Base-by-base conservation (phyloP, 2,797 vertebrate genomes). In the Aythya fuligula region DNA sequence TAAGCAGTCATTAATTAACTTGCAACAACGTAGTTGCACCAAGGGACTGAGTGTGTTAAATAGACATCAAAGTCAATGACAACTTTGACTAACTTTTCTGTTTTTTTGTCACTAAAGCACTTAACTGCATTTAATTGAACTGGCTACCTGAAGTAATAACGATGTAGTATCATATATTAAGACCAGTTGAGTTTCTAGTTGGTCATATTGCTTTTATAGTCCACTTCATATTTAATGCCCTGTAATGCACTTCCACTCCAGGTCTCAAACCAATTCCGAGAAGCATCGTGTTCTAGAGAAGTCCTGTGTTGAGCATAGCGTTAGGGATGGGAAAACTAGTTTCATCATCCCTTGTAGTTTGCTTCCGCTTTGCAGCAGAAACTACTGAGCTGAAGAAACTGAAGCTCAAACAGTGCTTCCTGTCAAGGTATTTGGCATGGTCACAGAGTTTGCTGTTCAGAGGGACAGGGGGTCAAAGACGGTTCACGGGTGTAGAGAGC, bases 1-100 rank as follows among this genome's bases (percentile, higher is more conserved):
- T 90, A 95, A 66, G 65, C 39, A 73, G 76, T 83, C 78, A 96
- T 95, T 96, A 95, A 96, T 96, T 96, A 96, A 94, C 75, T 56
- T 81, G 62, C 43, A 87, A 78, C 62, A 93, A 89, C 89, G 67
- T 85, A 87, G 82, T 62, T 82, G 81, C 75, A 95, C 75, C 88
- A 57, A 66, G 86, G 88, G 92, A 95, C 78, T 72, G 45, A 81
- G 84, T 36, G 7, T 92, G 84, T 93, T 95, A 96, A 95, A 94
- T 89, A 96, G 89, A 38, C 34, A 72, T 80, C 2, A 13, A 94
- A 96, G 56, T 83, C 82, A 92, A 64, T 95, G 75, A 61, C 93
- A 94, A 85, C 58, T 95, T 85, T 76, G 84, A 92, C 82, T 87
- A 95, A 91, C 57, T 95, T 95, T 91, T 94, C 89, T 80, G 38